Evolutionary conservation across 1,140 invertebrate species (phyloP), one percentile per base, ranked within the genome.

Genomic region (Maniola jurtina): DNA sequence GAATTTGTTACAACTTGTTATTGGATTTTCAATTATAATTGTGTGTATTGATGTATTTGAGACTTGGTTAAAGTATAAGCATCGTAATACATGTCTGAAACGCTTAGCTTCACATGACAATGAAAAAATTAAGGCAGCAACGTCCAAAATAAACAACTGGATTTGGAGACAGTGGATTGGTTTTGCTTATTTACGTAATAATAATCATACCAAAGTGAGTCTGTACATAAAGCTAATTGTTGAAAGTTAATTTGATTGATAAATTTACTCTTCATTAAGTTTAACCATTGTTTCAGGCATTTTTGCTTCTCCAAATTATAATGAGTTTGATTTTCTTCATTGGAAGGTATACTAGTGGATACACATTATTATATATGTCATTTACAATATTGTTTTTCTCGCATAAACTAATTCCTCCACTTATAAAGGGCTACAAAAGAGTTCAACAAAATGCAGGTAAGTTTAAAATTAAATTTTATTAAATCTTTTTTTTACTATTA

Each of bases 171-270:
- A 73, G 70, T 79, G 75, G 56, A 67, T 63, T 63, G 72, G 80
- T n/a, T 83, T 80, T 64, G 71, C 87, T 60, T 77, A 76, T 64
- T 60, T 90, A 70, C 70, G 88, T 57, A 78, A 84, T 75, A 79
- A 69, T 36, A 90, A 90, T 77, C 88, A 84, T 38, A 88, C 88
- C 13, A 90, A 90, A 75, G 88, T 88, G 78, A 83, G 70, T 79
- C 47, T 48, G 14, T 59, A 68, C 16, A 57, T 5, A 15, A 14
- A 13, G 10, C 13, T 13, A 8, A 45, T 13, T n/a, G 2, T 5
- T 11, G 13, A 6, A 11, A 45, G 5, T 45, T 52, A 48, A 40
- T 34, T 57, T 25, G 25, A 52, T 54, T 15, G 55, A 25, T n/a
- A 54, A 34, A 38, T 66, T 65, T 36, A 35, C 34, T 47, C 57